Evolutionary conservation across 2,888 invertebrate genomes (phyloP), one percentile per base, ranked within the genome.

Genomic region (Drosophila antonietae): DNA sequence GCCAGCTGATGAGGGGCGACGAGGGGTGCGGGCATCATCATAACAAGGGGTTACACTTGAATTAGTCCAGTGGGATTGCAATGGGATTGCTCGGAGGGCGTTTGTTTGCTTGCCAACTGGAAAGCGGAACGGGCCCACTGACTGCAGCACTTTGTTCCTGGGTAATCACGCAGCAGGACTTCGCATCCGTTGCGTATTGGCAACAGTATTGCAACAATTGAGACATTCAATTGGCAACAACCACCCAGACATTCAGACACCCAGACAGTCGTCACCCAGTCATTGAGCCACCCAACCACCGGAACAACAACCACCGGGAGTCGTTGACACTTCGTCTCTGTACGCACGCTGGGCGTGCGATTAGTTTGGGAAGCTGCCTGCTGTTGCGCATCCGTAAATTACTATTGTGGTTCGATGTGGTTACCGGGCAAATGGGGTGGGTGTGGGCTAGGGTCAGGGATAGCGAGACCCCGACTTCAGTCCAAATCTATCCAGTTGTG

Each of bases 61-160:
- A 92, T 92, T 90, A 92, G 91, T 91, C 92, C 91, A 81, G 88
- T 89, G 92, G 92, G 92, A 92, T 87, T 90, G 78, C 75, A 68
- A 80, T 12, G 28, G 28, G 28, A 28, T 28, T 28, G 20, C 18
- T 33, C 51, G 61, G 15, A 35, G 46, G 78, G 59, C 75, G 68
- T 78, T 61, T 87, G 87, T 83, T 84, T 84, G 88, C 68, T 60
- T 76, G 76, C 51, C 66, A 56, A 37, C 57, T 0, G 57, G 57
- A 23, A 56, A 64, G 56, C 66, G 63, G 41, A 55, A 68, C 55
- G 60, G 20, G 56, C 15, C 44, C 62, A 49, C 62, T 35, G 33
- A 9, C 55, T 43, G 49, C 55, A 62, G 37, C 66, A 68, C 74
- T 79, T 79, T 80, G 81, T 74, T 70, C 66, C 74, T 80, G 77